phyloP scores from a whole-genome alignment of 1,140 invertebrate genomes.

The Habropoda laboriosa region DNA sequence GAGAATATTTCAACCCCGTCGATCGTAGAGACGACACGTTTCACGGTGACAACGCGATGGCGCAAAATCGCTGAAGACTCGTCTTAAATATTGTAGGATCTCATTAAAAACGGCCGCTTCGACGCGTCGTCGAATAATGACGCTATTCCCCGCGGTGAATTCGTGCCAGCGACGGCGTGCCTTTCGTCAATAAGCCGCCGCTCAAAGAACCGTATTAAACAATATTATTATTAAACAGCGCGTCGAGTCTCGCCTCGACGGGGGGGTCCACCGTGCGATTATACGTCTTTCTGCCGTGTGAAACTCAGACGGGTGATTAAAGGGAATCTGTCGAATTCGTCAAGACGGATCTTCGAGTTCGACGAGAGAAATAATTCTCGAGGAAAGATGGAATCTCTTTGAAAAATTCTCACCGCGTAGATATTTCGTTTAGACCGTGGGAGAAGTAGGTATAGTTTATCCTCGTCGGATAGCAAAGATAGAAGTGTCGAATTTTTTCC shows the following conservation, averaged over 20 bases:
- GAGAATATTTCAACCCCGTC: constrained; percentile 1
- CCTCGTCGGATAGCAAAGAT: no score
- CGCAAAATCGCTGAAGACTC: constrained; percentile 46
- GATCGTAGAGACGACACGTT: constrained; percentile 12
- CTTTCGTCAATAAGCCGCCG: constrained; percentile 41
- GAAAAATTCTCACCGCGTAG: no score
- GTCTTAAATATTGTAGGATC: constrained; percentile 52
- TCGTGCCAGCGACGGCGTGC: constrained; percentile 22
- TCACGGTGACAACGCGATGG: constrained; percentile 38
- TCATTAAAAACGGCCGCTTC: constrained; percentile 51
- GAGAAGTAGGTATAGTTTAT: no score
- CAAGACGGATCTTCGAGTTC: no score
- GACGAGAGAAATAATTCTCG: no score
- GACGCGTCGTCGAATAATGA: constrained; percentile 51
- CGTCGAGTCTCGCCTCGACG: neutral
- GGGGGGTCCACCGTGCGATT: neutral
- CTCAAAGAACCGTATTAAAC: constrained; percentile 41
- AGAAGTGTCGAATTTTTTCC: no score
- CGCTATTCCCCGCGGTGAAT: constrained; percentile 50
- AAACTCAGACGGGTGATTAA: no score
- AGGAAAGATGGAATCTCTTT: no score
- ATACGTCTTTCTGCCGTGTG: no score
- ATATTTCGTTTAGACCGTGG: no score
- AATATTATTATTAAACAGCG: constrained; percentile 45
- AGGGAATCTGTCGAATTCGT: no score